Conservation (phyloP, 2,113 vertebrate genomes). For the Callipepla squamata region DNA sequence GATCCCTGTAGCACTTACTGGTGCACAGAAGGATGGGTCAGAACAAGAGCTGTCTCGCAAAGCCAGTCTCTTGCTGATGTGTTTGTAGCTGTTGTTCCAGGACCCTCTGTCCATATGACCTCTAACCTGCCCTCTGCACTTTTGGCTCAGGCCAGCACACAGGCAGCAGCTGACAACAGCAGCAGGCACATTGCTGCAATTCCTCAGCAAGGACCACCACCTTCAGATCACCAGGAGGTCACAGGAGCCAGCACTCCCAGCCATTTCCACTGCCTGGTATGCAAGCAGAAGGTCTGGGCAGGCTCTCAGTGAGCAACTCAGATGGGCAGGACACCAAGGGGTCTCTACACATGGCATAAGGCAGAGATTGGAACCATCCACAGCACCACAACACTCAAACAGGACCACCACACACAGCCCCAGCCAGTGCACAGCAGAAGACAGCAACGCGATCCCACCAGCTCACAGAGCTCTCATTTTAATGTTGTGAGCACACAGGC, state of each 20-base stretch:
- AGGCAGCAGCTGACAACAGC: conserved; percentile 20
- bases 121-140: conserved; percentile 11
- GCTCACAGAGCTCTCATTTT: background rate
- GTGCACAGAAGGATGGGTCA: background rate
- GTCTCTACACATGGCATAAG: fast-evolving
- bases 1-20: background rate
- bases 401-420: fast-evolving
- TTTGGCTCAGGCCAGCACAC: fast-evolving
- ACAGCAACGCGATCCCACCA: background rate
- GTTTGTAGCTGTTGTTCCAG: background rate
- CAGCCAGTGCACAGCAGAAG: background rate
- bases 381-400: background rate
- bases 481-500: fast-evolving
- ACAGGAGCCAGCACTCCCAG: background rate
- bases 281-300: background rate
- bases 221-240: background rate
- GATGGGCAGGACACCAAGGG: background rate
- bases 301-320: fast-evolving
- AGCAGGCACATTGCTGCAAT: background rate
- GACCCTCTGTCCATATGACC: background rate
- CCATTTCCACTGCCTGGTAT: background rate
- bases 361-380: background rate
- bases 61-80: background rate
- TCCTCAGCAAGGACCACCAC: background rate
- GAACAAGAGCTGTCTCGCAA: background rate